Evolutionary conservation across 2,797 vertebrate species (phyloP).

Genomic region (Heterohyrax brucei): DNA sequence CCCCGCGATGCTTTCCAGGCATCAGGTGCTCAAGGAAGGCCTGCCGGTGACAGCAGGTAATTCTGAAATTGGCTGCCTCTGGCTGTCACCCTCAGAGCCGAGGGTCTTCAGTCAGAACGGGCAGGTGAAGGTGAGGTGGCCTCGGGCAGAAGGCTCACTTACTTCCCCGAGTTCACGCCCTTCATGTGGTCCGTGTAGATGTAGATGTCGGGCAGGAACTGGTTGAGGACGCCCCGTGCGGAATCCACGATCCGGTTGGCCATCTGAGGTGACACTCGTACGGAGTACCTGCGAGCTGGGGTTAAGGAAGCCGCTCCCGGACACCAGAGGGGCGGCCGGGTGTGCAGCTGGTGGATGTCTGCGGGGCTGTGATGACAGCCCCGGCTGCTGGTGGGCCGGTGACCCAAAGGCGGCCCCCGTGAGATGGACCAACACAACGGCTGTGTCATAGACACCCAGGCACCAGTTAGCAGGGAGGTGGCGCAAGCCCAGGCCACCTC

Average conservation of each 20-base stretch:
- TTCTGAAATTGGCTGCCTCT: slow-evolving; percentile 45
- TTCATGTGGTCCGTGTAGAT: slow-evolving; percentile 99
- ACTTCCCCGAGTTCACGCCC: slow-evolving; percentile 97
- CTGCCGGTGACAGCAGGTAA: slow-evolving; percentile 2
- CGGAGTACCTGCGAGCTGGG: slow-evolving; percentile 93
- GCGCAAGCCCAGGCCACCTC: no score
- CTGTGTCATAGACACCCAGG: no score
- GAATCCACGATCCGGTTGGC: slow-evolving; percentile 98
- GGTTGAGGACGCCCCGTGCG: slow-evolving; percentile 95
- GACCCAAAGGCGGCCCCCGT: no score
- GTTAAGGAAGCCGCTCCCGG: slow-evolving; percentile 87
- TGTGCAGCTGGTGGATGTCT: not conserved
- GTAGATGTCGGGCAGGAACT: slow-evolving; percentile 98
- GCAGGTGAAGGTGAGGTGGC: not conserved
- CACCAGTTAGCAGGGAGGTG: no score
- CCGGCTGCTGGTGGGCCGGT: no score
- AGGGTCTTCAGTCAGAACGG: not conserved
- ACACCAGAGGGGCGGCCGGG: not conserved
- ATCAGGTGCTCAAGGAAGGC: not conserved
- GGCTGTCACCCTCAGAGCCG: not conserved
- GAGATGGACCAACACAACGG: no score
- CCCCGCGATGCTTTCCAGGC: not conserved
- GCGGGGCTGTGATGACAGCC: not conserved
- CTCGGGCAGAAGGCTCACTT: slow-evolving; percentile 86
- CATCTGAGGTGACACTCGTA: slow-evolving; percentile 98